Evolutionary conservation across 2,797 vertebrate species (phyloP).

Genomic region (Parauchenoglanis ngamensis): DNA sequence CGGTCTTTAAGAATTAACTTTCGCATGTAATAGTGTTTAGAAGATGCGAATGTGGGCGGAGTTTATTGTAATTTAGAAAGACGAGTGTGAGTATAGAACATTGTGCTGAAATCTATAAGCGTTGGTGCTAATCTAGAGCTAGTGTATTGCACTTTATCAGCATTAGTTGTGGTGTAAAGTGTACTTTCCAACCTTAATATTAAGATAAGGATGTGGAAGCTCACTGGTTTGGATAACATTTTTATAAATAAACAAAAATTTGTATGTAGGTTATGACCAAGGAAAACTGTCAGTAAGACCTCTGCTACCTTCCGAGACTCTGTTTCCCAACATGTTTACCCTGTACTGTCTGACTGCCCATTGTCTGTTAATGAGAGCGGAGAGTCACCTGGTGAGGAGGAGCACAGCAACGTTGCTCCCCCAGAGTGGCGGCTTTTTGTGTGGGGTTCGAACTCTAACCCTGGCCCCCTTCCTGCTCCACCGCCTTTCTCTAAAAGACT

Average conservation of each 20-base stretch:
- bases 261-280: not conserved
- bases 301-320: not conserved
- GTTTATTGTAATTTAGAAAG: not conserved
- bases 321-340: constrained; percentile 20
- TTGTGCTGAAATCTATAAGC: not conserved
- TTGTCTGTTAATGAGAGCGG: constrained; percentile 75
- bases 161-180: not conserved
- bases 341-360: constrained; percentile 64
- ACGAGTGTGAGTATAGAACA: not conserved
- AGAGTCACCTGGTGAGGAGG: constrained; percentile 90
- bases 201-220: not conserved
- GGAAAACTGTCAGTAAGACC: not conserved
- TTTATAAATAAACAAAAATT: not conserved
- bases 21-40: not conserved
- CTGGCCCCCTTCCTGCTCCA: constrained; percentile 55
- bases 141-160: not conserved
- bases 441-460: constrained; percentile 65
- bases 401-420: constrained; percentile 73
- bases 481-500: constrained; percentile 70
- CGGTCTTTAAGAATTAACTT: too few relatives aligned
- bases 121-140: not conserved
- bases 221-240: not conserved
- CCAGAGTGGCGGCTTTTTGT: constrained; percentile 86
- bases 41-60: not conserved
- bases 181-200: too few relatives aligned